Evolutionary conservation across 2,888 invertebrate species (phyloP), one percentile per base, ranked within the genome.

Genomic region (Bembecia ichneumoniformis): DNA sequence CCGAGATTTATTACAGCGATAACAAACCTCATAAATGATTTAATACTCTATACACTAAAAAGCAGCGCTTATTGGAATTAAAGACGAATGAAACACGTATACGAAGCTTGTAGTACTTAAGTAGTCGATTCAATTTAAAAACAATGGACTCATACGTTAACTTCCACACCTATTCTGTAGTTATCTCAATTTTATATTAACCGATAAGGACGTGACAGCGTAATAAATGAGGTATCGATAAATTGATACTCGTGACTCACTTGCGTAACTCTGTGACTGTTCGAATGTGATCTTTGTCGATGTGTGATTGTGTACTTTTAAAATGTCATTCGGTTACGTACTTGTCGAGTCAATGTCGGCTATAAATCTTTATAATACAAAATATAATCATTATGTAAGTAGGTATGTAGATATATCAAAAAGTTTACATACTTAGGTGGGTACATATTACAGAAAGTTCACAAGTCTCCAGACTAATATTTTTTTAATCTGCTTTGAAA

Each of bases 201-300:
- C 51, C 55, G 67, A 68, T 71, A 71, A 69, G 61, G 57, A 61
- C 50, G 62, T 63, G 49, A 47, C 47, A 53, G 56, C 50, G 50
- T 63, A 56, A 70, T 69, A 68, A 63, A 74, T 68, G 60, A 64
- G 60, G 55, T 62, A 64, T 74, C 66, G 68, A 68, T 66, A 58
- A 58, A 59, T 57, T 35, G 36, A 44, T 15, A 15, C 17, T 44
- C 44, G 44, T 44, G 17, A 14, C 40, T 40, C 40, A 40, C 40
- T 40, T 40, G 40, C 40, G 14, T 40, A 40, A 40, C 40, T 40
- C 40, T 11, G 40, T 40, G 13, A 13, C 40, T 40, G 3, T 40
- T 40, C 40, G 7, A 40, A 40, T 40, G 11, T 40, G 40, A 40
- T 40, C 28, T 5, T 28, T 17, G 44, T 44, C 44, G 17, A 44